Evolutionary conservation across 1,140 invertebrate genomes (phyloP).

Genomic region (Dryas iulia): DNA sequence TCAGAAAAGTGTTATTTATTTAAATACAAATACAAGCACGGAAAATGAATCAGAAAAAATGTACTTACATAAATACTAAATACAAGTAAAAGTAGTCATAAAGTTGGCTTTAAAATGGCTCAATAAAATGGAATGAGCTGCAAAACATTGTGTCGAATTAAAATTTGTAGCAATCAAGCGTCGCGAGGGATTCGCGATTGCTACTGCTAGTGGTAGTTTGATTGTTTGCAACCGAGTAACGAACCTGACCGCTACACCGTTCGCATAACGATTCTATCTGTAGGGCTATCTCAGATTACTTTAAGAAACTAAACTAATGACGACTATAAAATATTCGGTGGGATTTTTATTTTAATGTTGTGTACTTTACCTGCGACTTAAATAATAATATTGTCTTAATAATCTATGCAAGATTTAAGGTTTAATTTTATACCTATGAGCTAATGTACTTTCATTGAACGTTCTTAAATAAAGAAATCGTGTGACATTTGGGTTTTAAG

Average conservation of each 20-base stretch:
- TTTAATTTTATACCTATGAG: too few species aligned
- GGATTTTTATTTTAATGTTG: too few species aligned
- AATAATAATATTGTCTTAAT: too few species aligned
- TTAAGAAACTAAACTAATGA: neutral
- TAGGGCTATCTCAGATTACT: constrained; percentile 13
- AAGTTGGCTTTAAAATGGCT: neutral
- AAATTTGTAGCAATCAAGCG: constrained; percentile 54
- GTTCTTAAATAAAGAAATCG: too few species aligned
- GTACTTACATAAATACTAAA: neutral
- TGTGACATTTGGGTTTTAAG: too few species aligned
- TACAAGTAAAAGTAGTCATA: neutral
- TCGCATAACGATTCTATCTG: constrained; percentile 22
- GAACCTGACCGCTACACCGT: constrained; percentile 23
- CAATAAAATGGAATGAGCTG: constrained; percentile 37
- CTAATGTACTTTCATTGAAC: too few species aligned
- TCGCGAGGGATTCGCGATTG: constrained; percentile 41
- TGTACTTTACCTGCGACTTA: too few species aligned
- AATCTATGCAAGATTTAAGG: too few species aligned
- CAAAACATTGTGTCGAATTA: constrained; percentile 39
- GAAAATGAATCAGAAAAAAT: neutral
- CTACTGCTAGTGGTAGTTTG: constrained; percentile 39
- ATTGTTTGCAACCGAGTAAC: constrained; percentile 47
- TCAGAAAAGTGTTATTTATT: too few species aligned
- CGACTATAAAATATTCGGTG: constrained; percentile 1
- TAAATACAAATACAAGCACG: neutral